phyloP scores from a whole-genome alignment of 2,797 vertebrate species.

The Phataginus tricuspis region DNA sequence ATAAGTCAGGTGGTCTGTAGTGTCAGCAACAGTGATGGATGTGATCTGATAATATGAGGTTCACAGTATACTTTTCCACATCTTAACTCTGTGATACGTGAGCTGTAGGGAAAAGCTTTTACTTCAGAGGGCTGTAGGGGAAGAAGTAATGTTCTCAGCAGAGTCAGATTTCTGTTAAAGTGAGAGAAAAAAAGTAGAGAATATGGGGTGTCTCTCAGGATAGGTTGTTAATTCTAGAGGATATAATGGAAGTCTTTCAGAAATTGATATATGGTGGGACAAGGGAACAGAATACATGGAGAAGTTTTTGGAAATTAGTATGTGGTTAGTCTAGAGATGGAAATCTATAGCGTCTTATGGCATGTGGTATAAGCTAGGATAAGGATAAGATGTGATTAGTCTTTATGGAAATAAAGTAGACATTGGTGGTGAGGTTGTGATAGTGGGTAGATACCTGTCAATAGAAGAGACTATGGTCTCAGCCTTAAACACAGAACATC shows the following conservation, averaged over 20 bases:
- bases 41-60: background rate
- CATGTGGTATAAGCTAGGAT: background rate
- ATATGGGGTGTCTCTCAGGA: background rate
- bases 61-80: background rate
- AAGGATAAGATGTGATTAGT: background rate
- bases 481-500: background rate
- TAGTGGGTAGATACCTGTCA: background rate
- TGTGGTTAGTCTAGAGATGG: background rate
- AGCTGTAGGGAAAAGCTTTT: background rate
- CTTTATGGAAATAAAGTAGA: background rate
- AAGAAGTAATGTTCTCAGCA: constrained; percentile 5
- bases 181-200: background rate
- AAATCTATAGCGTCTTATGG: constrained; percentile 32
- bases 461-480: background rate
- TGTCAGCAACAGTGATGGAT: background rate
- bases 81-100: background rate
- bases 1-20: background rate
- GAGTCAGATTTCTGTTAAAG: constrained; percentile 7
- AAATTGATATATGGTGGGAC: background rate
- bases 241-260: background rate
- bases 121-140: background rate
- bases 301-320: background rate
- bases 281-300: background rate
- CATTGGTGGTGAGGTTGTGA: background rate
- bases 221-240: background rate